Base-by-base conservation (phyloP, 2,888 invertebrate species). In the Rhorus exstirpatorius region DNA sequence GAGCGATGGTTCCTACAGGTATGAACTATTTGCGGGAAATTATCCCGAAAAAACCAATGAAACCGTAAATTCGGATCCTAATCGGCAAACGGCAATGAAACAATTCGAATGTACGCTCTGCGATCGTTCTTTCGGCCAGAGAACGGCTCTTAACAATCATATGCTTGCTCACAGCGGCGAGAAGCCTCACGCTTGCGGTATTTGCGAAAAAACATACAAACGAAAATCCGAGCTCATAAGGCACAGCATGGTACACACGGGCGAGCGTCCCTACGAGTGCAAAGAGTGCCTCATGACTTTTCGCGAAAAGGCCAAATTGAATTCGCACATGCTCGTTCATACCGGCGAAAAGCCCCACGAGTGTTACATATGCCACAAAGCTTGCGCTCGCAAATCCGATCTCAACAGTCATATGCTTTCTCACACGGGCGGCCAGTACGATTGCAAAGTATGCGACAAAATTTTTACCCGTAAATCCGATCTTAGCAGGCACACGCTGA, bases 231-330 rank as follows among this genome's bases (percentile, higher is more conserved):
- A 92, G 78, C 83, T 92, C 7, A 90, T 92, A 38, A 87, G 92
- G 53, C 92, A 92, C 80, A 88, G 89, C 8, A 91, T 92, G 92
- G 91, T 92, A 0, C 92, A 92, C 65, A 92, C 92, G 0, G 92
- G 92, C 2, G 92, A 91, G 84, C 82, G 92, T 38, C 92, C 92
- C 0, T 92, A 92, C 70, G 92, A 92, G 75, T 92, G 92, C 71
- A 92, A 92, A 81, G 92, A 92, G 70, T 92, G 92, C 55, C 83
- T 92, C 7, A 92, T 92, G 92, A 92, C 92, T 3, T 92, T 92
- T 71, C 86, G 92, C 0, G 92, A 92, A 71, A 92, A 92, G 44
- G 91, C 92, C 1, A 92, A 92, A 72, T 78, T 92, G 1, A 92
- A 92, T 83, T 92, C 92, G 1, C 92, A 92, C 71, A 92, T 92